Evolutionary conservation across 2,888 invertebrate genomes (phyloP), one percentile per base, ranked within the genome.

Genomic region (Doris montereyensis): DNA sequence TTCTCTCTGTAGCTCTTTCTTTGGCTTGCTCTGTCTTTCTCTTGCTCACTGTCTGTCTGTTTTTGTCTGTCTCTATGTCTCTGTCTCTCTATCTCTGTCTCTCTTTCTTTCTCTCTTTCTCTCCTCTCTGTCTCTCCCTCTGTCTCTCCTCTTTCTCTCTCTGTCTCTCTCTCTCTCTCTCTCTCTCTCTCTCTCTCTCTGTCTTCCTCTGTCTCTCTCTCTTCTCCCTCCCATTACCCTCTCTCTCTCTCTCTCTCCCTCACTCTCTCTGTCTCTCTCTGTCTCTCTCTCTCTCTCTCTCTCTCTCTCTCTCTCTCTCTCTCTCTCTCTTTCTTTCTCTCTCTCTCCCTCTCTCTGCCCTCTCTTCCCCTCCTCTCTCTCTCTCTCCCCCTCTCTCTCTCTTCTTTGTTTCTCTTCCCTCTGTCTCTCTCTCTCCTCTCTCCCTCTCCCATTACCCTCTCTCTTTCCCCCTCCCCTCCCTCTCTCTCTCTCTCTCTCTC

Each of bases 121-220:
- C n/a, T n/a, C n/a, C n/a, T n/a, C n/a, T n/a, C n/a, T n/a, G n/a
- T n/a, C n/a, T n/a, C n/a, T n/a, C n/a, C n/a, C n/a, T n/a, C n/a
- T n/a, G n/a, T n/a, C n/a, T n/a, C n/a, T n/a, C n/a, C n/a, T n/a
- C n/a, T n/a, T n/a, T n/a, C n/a, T n/a, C n/a, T n/a, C 76, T 68
- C 32, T 35, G n/a, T 62, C 24, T 57, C 62, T 57, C 62, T 65
- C 41, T 67, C 4, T 35, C 68, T 57, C 24, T 57, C 67, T 26
- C 32, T 35, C 26, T 30, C 72, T 41, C 24, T 41, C 74, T 52
- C 21, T 35, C 73, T 73, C 24, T 79, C 60, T 75, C 58, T 52
- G 21, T 67, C 67, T 67, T 57, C n/a, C 30, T 24, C 30, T 21
- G 26, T 17, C 30, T n/a, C 57, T 26, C 17, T 21, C 17, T 57